Evolutionary conservation across 2,113 vertebrate species (phyloP), one percentile per base, ranked within the genome.

Genomic region (Peromyscus polionotus): DNA sequence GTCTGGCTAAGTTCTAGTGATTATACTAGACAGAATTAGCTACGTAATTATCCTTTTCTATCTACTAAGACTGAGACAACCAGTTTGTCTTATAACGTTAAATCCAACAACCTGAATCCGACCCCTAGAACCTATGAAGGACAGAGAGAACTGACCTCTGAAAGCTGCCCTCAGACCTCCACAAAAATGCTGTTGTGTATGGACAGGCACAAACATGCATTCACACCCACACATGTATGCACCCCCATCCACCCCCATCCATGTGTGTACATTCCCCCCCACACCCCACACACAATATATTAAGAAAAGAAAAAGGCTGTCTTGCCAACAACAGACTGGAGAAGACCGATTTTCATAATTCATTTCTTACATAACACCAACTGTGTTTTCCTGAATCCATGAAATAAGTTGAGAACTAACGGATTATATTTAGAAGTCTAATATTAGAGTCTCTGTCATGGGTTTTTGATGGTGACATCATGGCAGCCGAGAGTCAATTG

Each of bases 401-500:
- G 90, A 86, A 97, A 28, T 93, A 96, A 95, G 86, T 92, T 93
- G 68, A 87, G 93, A 97, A 95, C 51, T 48, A 80, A 96, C 83
- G 88, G 96, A 90, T 75, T 97, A 93, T 97, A 97, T 97, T 97
- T 97, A 97, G 97, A 96, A 95, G 87, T 95, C 97, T 95, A 95
- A 95, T 91, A 95, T 96, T 89, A 97, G 86, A 92, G 93, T 70
- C 84, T 95, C 91, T 92, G 86, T 97, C 5, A 14, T 95, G 95
- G 90, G 92, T 96, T 97, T 96, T 95, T 45, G 48, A 91, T 92
- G 96, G 87, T 97, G 93, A 97, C 97, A 97, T 97, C 96, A 97
- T 85, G 79, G 94, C 91, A 97, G 63, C 75, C 85, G 73, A 92
- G 10, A 92, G 63, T 96, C 93, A 87, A 97, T 94, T 97, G 94